Evolutionary conservation across 1,140 invertebrate genomes (phyloP), one percentile per base, ranked within the genome.

Genomic region (Orchesella cincta): DNA sequence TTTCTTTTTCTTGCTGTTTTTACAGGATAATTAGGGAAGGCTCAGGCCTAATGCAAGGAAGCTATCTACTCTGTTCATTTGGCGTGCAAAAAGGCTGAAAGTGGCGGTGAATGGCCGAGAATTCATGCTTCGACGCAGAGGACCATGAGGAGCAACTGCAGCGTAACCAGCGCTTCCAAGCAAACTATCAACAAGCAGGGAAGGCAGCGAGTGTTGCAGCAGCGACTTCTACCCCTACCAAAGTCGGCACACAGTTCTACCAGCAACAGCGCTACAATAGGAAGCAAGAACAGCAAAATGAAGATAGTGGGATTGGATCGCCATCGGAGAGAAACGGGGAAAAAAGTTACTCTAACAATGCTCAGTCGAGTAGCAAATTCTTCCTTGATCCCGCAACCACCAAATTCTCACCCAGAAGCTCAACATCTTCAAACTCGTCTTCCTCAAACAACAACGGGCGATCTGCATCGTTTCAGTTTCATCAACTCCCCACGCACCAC

Each of bases 101-200:
- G 18, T 52, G 73, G 23, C 72, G 73, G 76, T 78, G 76, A 78
- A 78, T 78, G 76, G 76, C 76, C 76, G 76, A 78, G 54, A 78
- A 78, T 74, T 70, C 73, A 64, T 73, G 70, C 57, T 78, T 78
- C 76, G 76, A 74, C 75, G 62, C 8, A 67, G 62, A 67, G 62
- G 62, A 67, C 62, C 62, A 76, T 76, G 75, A 76, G 75, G 62
- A 76, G 75, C 75, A 67, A 71, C 75, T 71, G 75, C 75, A 76
- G 75, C 75, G 75, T 76, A 39, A 76, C 62, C 75, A 76, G 28
- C 64, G 70, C 75, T 71, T 51, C 75, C 67, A 71, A 67, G 23
- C 29, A 29, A 18, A 67, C 14, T 12, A 67, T 2, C 28, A 67
- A 67, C 26, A 67, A 67, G 62, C 62, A 46, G 20, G 20, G 31